These are phyloP conservation scores for Pteromalus puparum DNA, from an alignment of 1,140 invertebrate genomes.

Conservation along the genomic window DNA sequence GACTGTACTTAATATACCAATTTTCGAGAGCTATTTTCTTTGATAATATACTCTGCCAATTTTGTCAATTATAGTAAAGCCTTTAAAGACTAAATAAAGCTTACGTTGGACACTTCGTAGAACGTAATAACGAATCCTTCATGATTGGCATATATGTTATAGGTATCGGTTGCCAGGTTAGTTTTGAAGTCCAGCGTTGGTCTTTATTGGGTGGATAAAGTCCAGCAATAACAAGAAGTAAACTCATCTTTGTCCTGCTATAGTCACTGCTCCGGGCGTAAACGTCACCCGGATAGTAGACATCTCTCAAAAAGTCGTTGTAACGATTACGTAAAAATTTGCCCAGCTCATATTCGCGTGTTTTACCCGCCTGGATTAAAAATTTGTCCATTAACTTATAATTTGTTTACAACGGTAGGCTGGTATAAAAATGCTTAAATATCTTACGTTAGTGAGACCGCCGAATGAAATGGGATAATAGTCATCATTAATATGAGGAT, in stretches of 20 bases:
- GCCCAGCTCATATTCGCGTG: slow-evolving; percentile 75
- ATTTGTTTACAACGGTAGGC: too few relatives aligned
- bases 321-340: slow-evolving; percentile 76
- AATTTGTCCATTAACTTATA: neutral
- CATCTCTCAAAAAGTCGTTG: slow-evolving; percentile 70
- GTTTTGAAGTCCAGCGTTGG: slow-evolving; percentile 73
- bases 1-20: too few relatives aligned
- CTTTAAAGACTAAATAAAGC: neutral
- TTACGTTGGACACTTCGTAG: slow-evolving; percentile 43
- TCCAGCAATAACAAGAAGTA: slow-evolving; percentile 75
- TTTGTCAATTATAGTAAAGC: too few relatives aligned
- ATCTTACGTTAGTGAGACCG: slow-evolving; percentile 76
- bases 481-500: slow-evolving; percentile 61
- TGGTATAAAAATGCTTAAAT: neutral
- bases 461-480: slow-evolving; percentile 72
- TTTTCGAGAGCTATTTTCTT: too few relatives aligned
- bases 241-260: slow-evolving; percentile 79
- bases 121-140: slow-evolving; percentile 58
- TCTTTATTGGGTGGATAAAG: slow-evolving; percentile 74
- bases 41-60: too few relatives aligned
- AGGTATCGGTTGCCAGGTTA: slow-evolving; percentile 68
- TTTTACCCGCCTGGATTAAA: slow-evolving; percentile 62
- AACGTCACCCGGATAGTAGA: slow-evolving; percentile 73
- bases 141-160: slow-evolving; percentile 53
- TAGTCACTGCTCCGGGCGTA: slow-evolving; percentile 73